Conservation (phyloP, 2,113 vertebrate genomes). For the Garra rufa region DNA sequence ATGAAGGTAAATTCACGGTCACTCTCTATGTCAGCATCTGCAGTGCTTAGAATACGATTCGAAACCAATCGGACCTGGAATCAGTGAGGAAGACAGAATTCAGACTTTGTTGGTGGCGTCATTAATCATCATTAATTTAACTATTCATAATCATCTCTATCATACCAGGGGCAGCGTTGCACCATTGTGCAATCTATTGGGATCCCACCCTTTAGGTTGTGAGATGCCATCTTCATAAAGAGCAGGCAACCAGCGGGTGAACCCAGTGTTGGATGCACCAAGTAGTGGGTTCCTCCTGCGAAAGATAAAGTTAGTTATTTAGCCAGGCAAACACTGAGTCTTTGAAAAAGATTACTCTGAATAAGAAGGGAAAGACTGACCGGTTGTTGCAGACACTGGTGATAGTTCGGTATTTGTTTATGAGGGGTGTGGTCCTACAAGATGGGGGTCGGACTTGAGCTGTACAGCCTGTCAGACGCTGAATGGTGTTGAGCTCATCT, state of each 20-base stretch:
- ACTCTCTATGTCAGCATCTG: slow-evolving; percentile 67
- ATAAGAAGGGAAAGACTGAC: slow-evolving; percentile 63
- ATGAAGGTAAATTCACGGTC: slow-evolving; percentile 77
- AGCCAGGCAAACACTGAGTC: background rate
- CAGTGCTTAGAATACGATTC: slow-evolving; percentile 81
- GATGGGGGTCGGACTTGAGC: slow-evolving; percentile 65
- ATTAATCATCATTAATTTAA: background rate
- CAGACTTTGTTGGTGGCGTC: background rate
- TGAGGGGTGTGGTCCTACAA: slow-evolving; percentile 59
- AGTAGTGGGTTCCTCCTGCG: slow-evolving; percentile 67
- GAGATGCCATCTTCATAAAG: slow-evolving; percentile 74
- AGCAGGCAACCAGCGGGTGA: slow-evolving; percentile 70
- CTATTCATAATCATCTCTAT: background rate
- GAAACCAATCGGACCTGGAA: slow-evolving; percentile 84
- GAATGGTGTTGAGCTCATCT: slow-evolving; percentile 73
- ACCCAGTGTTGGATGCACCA: slow-evolving; percentile 76
- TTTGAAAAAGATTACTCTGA: background rate
- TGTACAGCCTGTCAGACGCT: slow-evolving; percentile 77
- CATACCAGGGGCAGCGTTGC: slow-evolving; percentile 77
- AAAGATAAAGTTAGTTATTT: slow-evolving; percentile 11
- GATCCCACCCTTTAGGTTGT: slow-evolving; percentile 67
- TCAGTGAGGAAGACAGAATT: background rate
- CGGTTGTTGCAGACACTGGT: slow-evolving; percentile 87
- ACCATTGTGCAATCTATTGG: slow-evolving; percentile 62
- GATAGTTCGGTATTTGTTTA: slow-evolving; percentile 74